Conservation (phyloP, 2,113 vertebrate genomes). For the Emydura subglobosa region DNA sequence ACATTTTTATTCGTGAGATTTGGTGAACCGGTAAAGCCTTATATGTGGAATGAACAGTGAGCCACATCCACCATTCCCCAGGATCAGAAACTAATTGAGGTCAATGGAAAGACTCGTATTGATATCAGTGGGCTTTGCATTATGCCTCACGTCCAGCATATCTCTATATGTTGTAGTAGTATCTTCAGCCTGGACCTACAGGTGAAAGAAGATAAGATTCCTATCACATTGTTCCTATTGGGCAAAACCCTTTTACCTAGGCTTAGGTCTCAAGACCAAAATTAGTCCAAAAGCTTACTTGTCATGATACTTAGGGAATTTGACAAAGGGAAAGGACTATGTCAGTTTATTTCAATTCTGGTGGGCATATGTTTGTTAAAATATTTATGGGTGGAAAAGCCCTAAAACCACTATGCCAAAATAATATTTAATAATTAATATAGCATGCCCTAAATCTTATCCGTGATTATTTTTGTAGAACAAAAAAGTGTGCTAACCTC, state of each 20-base stretch:
- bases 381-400: not conserved
- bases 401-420: not conserved
- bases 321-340: not conserved
- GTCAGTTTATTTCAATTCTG: not conserved
- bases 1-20: not conserved
- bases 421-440: not conserved
- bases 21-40: not conserved
- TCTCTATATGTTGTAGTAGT: not conserved
- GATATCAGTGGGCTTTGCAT: not conserved
- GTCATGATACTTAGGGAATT: not conserved
- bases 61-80: rapidly evolving
- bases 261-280: not conserved
- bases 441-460: not conserved
- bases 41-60: rapidly evolving
- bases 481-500: not conserved
- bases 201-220: not conserved
- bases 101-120: not conserved
- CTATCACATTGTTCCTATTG: not conserved
- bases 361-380: no score
- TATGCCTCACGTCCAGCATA: not conserved
- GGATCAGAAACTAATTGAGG: not conserved
- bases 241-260: rapidly evolving
- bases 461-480: not conserved
- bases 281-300: not conserved
- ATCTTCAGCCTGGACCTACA: not conserved